Conservation (phyloP, 2,888 invertebrate species). For the Argyra leucocephala region DNA sequence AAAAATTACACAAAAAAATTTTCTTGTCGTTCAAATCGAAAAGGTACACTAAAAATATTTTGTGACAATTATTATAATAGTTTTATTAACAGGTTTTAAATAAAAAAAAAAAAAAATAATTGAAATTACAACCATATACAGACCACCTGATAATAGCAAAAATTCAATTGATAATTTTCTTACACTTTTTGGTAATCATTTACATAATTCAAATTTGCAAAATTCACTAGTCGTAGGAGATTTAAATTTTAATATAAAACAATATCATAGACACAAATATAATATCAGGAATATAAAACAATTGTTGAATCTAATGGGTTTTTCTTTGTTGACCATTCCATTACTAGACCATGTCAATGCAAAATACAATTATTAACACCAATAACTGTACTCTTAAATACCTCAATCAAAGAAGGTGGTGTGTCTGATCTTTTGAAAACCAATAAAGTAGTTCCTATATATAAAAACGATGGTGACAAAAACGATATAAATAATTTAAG, state of each 20-base stretch:
- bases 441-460: neutral
- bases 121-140: neutral
- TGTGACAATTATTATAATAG: neutral
- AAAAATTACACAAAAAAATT: neutral
- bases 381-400: too few relatives aligned
- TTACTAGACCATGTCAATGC: neutral
- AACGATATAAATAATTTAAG: neutral
- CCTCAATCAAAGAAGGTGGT: neutral
- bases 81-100: neutral
- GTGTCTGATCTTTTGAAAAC: neutral
- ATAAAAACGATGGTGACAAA: neutral
- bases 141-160: neutral
- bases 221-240: neutral
- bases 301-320: conserved; percentile 1
- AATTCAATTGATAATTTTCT: neutral
- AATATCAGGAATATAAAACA: neutral
- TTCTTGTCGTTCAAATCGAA: neutral
- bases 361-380: too few relatives aligned
- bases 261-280: neutral
- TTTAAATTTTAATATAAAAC: neutral
- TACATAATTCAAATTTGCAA: neutral
- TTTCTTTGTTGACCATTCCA: neutral
- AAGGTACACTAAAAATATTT: neutral
- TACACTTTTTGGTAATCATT: neutral
- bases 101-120: neutral